These are phyloP conservation scores for Tiaroga cobitis DNA, from an alignment of 2,797 vertebrate genomes.

Conservation along the genomic window DNA sequence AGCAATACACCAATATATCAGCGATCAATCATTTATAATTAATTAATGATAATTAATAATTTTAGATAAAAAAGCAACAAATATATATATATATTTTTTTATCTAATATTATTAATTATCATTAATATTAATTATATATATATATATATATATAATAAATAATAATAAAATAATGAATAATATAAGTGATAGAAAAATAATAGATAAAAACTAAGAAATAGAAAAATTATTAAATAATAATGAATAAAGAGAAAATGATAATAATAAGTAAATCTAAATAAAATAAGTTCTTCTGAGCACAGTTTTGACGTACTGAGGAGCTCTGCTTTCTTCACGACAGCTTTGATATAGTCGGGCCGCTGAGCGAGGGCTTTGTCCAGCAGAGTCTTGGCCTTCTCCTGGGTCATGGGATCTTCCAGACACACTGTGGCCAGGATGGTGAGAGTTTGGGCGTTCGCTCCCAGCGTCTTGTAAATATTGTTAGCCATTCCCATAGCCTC, in stretches of 20 bases:
- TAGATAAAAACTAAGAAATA: neutral
- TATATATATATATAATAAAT: too few relatives aligned
- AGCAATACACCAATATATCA: neutral
- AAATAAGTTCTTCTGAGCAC: neutral
- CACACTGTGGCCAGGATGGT: constrained; percentile 96
- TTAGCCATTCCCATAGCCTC: constrained; percentile 99
- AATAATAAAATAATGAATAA: neutral
- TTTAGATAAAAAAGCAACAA: neutral
- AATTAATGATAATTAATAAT: neutral
- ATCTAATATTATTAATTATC: too few relatives aligned
- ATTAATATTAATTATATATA: too few relatives aligned
- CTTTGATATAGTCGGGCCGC: constrained; percentile 96
- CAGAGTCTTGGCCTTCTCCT: constrained; percentile 95
- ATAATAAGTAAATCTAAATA: neutral
- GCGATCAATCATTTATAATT: neutral
- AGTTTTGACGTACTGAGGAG: constrained; percentile 84
- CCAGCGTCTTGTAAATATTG: constrained; percentile 97
- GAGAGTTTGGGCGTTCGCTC: constrained; percentile 94
- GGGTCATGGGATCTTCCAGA: constrained; percentile 95
- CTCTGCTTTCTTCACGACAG: constrained; percentile 97
- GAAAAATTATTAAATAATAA: neutral
- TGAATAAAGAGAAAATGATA: neutral
- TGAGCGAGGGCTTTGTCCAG: constrained; percentile 96
- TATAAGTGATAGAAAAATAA: neutral
- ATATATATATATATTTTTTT: too few relatives aligned